phyloP scores from a whole-genome alignment of 2,797 vertebrate genomes.

The Anguilla obscura region DNA sequence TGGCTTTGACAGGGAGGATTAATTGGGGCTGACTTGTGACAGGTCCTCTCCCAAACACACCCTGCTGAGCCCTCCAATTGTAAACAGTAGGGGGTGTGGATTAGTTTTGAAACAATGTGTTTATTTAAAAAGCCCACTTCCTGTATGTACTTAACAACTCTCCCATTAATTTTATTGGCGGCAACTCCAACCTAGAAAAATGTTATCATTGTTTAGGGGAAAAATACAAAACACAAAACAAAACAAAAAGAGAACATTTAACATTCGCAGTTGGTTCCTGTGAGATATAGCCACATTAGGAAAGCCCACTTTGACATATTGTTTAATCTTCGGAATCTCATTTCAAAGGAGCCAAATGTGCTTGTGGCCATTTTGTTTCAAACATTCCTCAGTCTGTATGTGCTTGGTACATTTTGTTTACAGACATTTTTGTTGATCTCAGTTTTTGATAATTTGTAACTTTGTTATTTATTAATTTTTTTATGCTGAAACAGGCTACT shows the following conservation, averaged over 20 bases:
- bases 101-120: constrained; percentile 84
- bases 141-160: constrained; percentile 74
- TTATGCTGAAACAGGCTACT: constrained; percentile 18
- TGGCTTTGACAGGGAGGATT: constrained; percentile 62
- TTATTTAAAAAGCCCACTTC: constrained; percentile 81
- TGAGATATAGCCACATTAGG: constrained; percentile 63
- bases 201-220: constrained; percentile 70
- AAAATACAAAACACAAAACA: constrained; percentile 50
- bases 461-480: constrained; percentile 31
- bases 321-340: constrained; percentile 58
- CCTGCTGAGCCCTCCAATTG: constrained; percentile 69
- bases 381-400: constrained; percentile 38
- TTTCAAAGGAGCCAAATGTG: constrained; percentile 52
- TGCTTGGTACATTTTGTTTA: constrained; percentile 54
- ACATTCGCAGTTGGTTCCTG: constrained; percentile 66
- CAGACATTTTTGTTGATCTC: constrained; percentile 44
- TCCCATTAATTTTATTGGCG: constrained; percentile 79
- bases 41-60: constrained; percentile 58
- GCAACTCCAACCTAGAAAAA: constrained; percentile 67
- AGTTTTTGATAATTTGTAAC: constrained; percentile 41
- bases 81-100: constrained; percentile 82
- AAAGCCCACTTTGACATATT: constrained; percentile 53
- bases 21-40: constrained; percentile 60
- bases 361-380: constrained; percentile 62
- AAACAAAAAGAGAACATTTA: constrained; percentile 57